Percentiles rank a stretch among this genome's conserved stretches.
phyloP scores from a whole-genome alignment of 2,113 vertebrate species.

The Scomber scombrus region DNA sequence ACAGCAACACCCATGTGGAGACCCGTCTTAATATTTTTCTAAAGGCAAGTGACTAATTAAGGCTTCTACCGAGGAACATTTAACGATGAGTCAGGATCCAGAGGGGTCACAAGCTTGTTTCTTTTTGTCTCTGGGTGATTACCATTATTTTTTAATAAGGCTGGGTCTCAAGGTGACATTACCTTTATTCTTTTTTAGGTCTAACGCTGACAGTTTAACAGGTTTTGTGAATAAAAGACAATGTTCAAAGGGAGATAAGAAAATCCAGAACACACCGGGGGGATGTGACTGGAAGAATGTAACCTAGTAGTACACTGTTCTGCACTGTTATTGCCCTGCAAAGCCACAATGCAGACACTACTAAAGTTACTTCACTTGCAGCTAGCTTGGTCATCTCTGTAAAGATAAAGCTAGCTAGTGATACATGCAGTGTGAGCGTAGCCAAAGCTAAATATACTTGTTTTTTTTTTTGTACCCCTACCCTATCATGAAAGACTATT shows the following conservation, averaged over 20 bases:
- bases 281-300: background rate
- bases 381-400: no score
- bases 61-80: constrained; percentile 35
- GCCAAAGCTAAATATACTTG: no score
- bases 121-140: constrained; percentile 48
- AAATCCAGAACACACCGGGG: background rate
- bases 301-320: background rate
- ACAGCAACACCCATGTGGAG: constrained; percentile 17
- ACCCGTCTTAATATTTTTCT: constrained; percentile 42
- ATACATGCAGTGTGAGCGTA: no score
- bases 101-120: constrained; percentile 29
- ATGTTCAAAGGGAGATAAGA: background rate
- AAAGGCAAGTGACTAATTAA: constrained; percentile 56
- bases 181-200: constrained; percentile 22
- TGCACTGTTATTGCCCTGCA: no score
- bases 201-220: background rate
- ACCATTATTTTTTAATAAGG: constrained; percentile 58
- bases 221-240: constrained; percentile 7
- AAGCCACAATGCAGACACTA: no score
- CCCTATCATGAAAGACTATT: no score
- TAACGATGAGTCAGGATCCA: constrained; percentile 37
- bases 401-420: no score
- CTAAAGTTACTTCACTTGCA: no score
- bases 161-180: constrained; percentile 41
- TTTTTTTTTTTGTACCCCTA: no score